Evolutionary conservation across 2,888 invertebrate genomes (phyloP), one percentile per base, ranked within the genome.

Genomic region (Catocala sponsa): DNA sequence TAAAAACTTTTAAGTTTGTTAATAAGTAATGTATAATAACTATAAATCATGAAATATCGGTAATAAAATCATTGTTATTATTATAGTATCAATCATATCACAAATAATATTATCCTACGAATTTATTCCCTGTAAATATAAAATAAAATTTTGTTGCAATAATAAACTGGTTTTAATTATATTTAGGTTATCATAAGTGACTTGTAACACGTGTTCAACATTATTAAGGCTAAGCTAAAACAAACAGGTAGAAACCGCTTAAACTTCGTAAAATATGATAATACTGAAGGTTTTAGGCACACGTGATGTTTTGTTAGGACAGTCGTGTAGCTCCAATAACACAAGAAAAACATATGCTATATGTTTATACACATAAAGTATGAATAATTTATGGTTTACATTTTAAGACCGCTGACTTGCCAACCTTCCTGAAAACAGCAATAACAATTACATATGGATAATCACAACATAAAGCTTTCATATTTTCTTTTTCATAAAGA

Each of bases 61-160:
- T 42, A 11, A 42, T 38, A 42, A 11, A 10, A 5, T n/a, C 11
- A 42, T 11, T 42, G 42, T 38, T 38, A 38, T 9, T 9, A 38
- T 38, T 38, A 38, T 38, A 38, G 9, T 38, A 38, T 38, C 9
- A 9, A 38, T 38, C 9, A 9, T 38, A 38, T 38, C 35, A 38
- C 7, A 60, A 58, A 50, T 53, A n/a, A 43, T 50, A 51, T 56
- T 25, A 15, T 59, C 55, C 43, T 49, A 59, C 44, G 33, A 73
- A 61, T 62, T 56, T 56, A 67, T 68, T 74, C 56, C 51, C 49
- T 76, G 77, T 74, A 76, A 77, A 77, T 74, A 74, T 66, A n/a
- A 50, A 76, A 70, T 75, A 76, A 71, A 68, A 49, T 61, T 64
- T 69, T 65, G 66, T 79, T 73, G 73, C 79, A 73, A 55, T 65